Evolutionary conservation across 2,113 vertebrate genomes (phyloP).

Genomic region (Megaceryle torquata): DNA sequence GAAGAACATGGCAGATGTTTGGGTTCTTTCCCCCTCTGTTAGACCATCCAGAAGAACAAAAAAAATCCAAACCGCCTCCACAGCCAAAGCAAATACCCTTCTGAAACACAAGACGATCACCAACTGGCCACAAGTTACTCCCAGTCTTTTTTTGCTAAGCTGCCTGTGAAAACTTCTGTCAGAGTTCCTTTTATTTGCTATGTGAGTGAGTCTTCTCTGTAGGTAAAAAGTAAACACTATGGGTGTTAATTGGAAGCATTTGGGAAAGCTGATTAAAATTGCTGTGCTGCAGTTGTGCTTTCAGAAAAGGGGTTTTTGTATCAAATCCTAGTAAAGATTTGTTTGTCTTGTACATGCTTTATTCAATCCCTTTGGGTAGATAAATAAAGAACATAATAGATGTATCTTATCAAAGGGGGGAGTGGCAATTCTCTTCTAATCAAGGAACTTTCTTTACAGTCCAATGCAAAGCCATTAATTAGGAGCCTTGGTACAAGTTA

Average conservation of each 20-base stretch:
- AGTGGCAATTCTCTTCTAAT: not conserved
- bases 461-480: not conserved
- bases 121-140: too few species aligned
- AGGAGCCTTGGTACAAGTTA: not conserved
- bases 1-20: not conserved
- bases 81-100: not conserved
- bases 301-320: not conserved
- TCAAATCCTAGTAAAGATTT: constrained; percentile 11
- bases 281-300: not conserved
- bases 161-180: not conserved
- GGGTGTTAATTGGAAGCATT: not conserved
- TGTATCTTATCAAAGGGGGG: not conserved
- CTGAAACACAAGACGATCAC: too few species aligned
- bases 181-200: not conserved
- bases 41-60: not conserved
- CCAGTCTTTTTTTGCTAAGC: too few species aligned
- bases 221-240: not conserved
- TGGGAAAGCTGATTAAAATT: constrained; percentile 18
- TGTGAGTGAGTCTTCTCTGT: not conserved
- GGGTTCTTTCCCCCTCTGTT: not conserved
- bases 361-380: constrained; percentile 17
- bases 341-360: not conserved
- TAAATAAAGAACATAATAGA: not conserved
- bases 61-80: not conserved
- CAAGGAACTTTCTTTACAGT: not conserved